These are phyloP conservation scores for Streptopelia turtur DNA, from an alignment of 2,797 vertebrate genomes.

Conservation along the genomic window DNA sequence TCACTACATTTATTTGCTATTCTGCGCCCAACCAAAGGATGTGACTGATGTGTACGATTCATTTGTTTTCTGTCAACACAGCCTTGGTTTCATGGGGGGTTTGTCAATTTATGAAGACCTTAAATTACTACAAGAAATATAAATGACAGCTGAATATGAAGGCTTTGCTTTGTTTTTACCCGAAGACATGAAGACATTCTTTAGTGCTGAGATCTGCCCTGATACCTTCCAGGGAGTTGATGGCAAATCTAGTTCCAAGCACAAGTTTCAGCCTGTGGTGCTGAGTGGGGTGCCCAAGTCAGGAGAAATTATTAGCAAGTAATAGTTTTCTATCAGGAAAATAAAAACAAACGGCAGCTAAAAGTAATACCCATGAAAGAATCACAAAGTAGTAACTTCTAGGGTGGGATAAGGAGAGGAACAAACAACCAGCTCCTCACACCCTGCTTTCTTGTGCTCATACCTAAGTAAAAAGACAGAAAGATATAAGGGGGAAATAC, in stretches of 20 bases:
- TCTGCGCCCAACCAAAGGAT: neutral
- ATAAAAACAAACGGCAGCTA: neutral
- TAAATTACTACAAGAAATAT: neutral
- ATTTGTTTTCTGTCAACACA: neutral
- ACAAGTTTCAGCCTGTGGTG: rapidly evolving
- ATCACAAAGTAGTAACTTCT: neutral
- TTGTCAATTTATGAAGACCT: neutral
- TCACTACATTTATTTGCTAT: neutral
- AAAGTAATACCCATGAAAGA: neutral
- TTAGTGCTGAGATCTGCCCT: neutral
- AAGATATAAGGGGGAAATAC: neutral
- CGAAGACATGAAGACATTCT: neutral
- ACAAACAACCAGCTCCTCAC: rapidly evolving
- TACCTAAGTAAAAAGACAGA: neutral
- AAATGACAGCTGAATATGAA: neutral
- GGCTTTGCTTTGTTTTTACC: neutral
- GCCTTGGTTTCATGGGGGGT: rapidly evolving
- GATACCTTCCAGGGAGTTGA: neutral
- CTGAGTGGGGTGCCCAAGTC: neutral
- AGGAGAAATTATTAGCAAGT: neutral
- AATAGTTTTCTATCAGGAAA: neutral
- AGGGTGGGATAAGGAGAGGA: neutral
- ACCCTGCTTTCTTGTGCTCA: neutral
- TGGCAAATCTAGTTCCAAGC: neutral
- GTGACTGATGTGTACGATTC: rapidly evolving